Conservation (phyloP, 1,140 invertebrate species). For the Apis florea region DNA sequence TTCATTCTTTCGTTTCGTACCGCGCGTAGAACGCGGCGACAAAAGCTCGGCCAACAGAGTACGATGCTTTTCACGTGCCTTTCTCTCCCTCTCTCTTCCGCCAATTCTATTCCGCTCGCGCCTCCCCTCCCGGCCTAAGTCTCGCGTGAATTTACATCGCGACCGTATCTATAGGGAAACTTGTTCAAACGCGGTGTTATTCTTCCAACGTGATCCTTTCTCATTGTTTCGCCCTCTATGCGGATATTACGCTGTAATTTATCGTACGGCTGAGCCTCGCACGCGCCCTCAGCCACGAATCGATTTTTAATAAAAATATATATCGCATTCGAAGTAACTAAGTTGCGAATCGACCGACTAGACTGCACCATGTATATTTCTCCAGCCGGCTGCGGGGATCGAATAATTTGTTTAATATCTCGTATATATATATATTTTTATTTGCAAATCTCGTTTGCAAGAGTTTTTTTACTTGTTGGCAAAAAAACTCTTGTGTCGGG, state of each 20-base stretch:
- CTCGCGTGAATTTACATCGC: slow-evolving; percentile 38
- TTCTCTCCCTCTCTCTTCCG: not conserved
- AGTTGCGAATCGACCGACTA: slow-evolving; percentile 1
- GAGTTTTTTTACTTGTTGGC: not conserved
- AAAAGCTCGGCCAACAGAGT: slow-evolving; percentile 37
- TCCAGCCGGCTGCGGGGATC: not conserved
- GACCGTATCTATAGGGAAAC: slow-evolving; percentile 7
- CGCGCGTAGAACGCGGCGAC: slow-evolving; percentile 23
- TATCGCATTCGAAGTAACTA: slow-evolving; percentile 26
- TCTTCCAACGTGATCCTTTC: slow-evolving; percentile 40
- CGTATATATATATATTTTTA: too few relatives aligned
- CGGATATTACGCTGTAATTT: slow-evolving; percentile 45
- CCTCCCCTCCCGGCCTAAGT: slow-evolving; percentile 4
- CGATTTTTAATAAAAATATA: slow-evolving; percentile 38
- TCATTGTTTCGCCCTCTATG: slow-evolving; percentile 40
- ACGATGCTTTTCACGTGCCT: slow-evolving; percentile 23
- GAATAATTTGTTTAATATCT: slow-evolving; percentile 9
- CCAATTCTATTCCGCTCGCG: not conserved
- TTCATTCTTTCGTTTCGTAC: slow-evolving; percentile 54
- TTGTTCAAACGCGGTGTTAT: slow-evolving; percentile 41
- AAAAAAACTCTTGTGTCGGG: too few relatives aligned
- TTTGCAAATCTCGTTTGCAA: not conserved
- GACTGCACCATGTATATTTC: not conserved
- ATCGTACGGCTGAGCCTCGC: not conserved
- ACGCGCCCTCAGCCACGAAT: slow-evolving; percentile 13